phyloP scores from a whole-genome alignment of 2,888 invertebrate genomes.

The Tromatobia lineatoria region DNA sequence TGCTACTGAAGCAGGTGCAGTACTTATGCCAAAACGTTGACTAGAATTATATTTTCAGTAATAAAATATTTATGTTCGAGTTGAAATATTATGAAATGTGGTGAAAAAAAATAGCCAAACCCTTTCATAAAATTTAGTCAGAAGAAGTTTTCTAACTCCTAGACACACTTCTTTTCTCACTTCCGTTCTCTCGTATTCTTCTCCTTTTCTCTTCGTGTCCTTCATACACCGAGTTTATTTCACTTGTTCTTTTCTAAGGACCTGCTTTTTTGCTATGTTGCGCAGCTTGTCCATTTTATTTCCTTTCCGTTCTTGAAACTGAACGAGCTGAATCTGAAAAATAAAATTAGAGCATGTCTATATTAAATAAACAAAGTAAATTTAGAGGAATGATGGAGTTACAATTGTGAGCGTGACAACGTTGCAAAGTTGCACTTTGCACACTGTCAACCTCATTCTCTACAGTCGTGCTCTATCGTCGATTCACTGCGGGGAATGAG shows the following conservation, averaged over 20 bases:
- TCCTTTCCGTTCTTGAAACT: conserved; percentile 1
- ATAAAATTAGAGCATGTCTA: too few relatives aligned
- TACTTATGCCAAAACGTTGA: too few relatives aligned
- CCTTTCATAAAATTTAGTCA: too few relatives aligned
- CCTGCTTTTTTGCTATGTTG: conserved; percentile 15
- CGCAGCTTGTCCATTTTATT: not conserved
- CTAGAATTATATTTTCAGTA: too few relatives aligned
- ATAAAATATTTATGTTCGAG: too few relatives aligned
- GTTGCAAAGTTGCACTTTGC: conserved; percentile 32
- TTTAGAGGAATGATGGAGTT: not conserved
- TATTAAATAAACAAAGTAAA: not conserved
- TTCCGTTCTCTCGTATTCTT: not conserved
- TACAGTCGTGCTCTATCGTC: conserved; percentile 11
- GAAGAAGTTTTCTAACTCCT: too few relatives aligned
- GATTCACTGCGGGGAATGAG: not conserved
- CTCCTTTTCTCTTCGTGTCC: not conserved
- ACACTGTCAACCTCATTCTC: not conserved
- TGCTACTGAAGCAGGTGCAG: too few relatives aligned
- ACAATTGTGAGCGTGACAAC: not conserved
- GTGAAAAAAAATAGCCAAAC: too few relatives aligned
- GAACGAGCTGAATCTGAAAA: too few relatives aligned
- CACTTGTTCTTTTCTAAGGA: not conserved
- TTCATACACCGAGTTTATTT: not conserved
- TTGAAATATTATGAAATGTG: too few relatives aligned
- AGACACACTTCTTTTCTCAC: too few relatives aligned